Percentiles rank a stretch among this genome's conserved stretches.
These are phyloP conservation scores for Gouania willdenowi DNA, from an alignment of 2,797 vertebrate species.

Conservation along the genomic window DNA sequence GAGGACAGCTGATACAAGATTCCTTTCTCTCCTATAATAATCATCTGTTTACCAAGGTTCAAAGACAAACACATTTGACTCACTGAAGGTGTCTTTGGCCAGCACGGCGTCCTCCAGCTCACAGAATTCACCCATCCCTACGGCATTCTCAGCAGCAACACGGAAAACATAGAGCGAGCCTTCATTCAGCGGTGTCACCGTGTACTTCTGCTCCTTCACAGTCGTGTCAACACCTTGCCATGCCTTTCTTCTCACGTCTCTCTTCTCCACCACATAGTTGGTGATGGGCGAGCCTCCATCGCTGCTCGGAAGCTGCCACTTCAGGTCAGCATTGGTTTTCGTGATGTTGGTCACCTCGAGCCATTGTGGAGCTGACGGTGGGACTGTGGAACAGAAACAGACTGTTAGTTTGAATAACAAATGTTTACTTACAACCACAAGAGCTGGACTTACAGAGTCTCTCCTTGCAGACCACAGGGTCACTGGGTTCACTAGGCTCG, in stretches of 20 bases:
- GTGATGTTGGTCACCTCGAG: slow-evolving; percentile 94
- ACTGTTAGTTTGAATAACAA: too few species aligned
- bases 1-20: too few species aligned
- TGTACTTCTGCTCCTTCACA: slow-evolving; percentile 91
- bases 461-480: slow-evolving; percentile 94
- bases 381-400: slow-evolving; percentile 77
- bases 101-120: slow-evolving; percentile 94
- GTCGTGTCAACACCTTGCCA: slow-evolving; percentile 97
- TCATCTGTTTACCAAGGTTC: too few species aligned
- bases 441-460: slow-evolving; percentile 83
- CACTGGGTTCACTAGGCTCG: slow-evolving; percentile 93
- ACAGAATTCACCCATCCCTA: slow-evolving; percentile 89
- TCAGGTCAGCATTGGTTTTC: slow-evolving; percentile 88
- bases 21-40: too few species aligned
- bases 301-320: slow-evolving; percentile 91
- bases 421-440: too few species aligned
- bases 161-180: slow-evolving; percentile 95
- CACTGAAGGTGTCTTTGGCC: slow-evolving; percentile 98
- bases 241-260: slow-evolving; percentile 92
- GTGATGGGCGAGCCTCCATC: slow-evolving; percentile 96
- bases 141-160: slow-evolving; percentile 92
- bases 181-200: slow-evolving; percentile 91
- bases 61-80: slow-evolving; percentile 50
- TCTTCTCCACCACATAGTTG: slow-evolving; percentile 98
- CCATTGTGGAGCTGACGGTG: slow-evolving; percentile 92